Evolutionary conservation across 2,888 invertebrate genomes (phyloP).

Genomic region (Dromius quadrimaculatus): DNA sequence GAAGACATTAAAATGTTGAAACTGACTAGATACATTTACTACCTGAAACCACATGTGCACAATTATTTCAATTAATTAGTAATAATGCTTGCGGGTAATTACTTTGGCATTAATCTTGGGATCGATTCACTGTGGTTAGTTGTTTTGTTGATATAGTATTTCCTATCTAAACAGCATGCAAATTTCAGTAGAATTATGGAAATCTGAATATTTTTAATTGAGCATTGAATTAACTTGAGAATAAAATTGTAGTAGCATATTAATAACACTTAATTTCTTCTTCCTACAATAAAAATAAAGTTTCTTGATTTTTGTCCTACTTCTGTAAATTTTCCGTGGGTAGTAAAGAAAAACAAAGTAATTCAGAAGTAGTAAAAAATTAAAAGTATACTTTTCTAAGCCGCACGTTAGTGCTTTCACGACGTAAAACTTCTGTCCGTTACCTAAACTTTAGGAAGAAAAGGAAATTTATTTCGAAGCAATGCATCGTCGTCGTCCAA

Average conservation of each 20-base stretch:
- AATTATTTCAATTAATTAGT: conserved; percentile 30
- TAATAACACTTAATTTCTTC: too few relatives aligned
- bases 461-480: conserved; percentile 19
- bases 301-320: conserved; percentile 6
- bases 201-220: too few relatives aligned
- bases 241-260: too few relatives aligned
- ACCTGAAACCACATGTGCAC: conserved; percentile 11
- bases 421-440: conserved; percentile 13
- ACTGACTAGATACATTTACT: neutral
- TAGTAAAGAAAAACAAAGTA: conserved; percentile 17
- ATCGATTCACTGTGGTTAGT: neutral
- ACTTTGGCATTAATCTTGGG: neutral
- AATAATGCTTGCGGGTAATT: conserved; percentile 11
- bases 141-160: too few relatives aligned
- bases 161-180: too few relatives aligned
- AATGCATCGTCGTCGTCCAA: conserved; percentile 22
- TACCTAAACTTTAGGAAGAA: conserved; percentile 4
- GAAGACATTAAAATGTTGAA: conserved; percentile 14
- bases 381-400: neutral
- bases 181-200: too few relatives aligned
- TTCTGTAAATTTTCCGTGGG: neutral
- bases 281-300: too few relatives aligned
- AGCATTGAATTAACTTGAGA: too few relatives aligned
- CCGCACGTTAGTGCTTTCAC: neutral
- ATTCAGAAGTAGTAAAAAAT: conserved; percentile 31